These are phyloP conservation scores for Machimus rusticus DNA, from an alignment of 2,888 invertebrate genomes.

Conservation along the genomic window DNA sequence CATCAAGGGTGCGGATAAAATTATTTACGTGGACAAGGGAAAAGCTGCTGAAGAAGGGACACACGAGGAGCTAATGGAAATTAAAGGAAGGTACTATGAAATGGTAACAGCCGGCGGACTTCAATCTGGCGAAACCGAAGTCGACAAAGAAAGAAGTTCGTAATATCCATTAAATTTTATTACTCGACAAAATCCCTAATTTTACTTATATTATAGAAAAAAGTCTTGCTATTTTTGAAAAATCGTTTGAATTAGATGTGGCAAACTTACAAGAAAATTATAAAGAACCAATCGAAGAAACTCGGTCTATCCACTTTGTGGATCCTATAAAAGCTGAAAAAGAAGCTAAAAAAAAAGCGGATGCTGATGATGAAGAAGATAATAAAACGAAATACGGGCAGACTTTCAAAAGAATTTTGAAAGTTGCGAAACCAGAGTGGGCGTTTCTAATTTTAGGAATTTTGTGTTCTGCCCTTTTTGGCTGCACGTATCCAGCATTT, in stretches of 20 bases:
- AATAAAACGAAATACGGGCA: slow-evolving; percentile 56
- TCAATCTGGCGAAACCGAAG: slow-evolving; percentile 48
- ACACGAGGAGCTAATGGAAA: slow-evolving; percentile 73
- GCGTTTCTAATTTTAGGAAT: slow-evolving; percentile 70
- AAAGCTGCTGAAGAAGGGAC: slow-evolving; percentile 77
- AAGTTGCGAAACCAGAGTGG: slow-evolving; percentile 74
- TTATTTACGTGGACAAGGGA: slow-evolving; percentile 76
- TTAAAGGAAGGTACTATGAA: slow-evolving; percentile 73
- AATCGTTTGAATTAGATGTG: slow-evolving; percentile 59
- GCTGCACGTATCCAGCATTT: slow-evolving; percentile 77
- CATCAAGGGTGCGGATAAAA: slow-evolving; percentile 74
- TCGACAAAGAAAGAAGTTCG: slow-evolving; percentile 30
- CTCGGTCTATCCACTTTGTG: neutral
- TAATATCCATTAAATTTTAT: neutral
- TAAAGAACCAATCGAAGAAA: slow-evolving; percentile 55
- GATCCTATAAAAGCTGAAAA: slow-evolving; percentile 15
- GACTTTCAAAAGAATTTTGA: slow-evolving; percentile 67
- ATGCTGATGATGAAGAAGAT: slow-evolving; percentile 54
- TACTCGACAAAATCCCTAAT: neutral
- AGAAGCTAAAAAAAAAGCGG: neutral
- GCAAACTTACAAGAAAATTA: slow-evolving; percentile 58
- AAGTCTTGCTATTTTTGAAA: slow-evolving; percentile 57
- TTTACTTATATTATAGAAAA: slow-evolving; percentile 52
- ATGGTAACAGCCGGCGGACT: slow-evolving; percentile 67
- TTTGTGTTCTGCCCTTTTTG: slow-evolving; percentile 72